phyloP scores from a whole-genome alignment of 2,797 vertebrate species.

The Darevskia mixta region DNA sequence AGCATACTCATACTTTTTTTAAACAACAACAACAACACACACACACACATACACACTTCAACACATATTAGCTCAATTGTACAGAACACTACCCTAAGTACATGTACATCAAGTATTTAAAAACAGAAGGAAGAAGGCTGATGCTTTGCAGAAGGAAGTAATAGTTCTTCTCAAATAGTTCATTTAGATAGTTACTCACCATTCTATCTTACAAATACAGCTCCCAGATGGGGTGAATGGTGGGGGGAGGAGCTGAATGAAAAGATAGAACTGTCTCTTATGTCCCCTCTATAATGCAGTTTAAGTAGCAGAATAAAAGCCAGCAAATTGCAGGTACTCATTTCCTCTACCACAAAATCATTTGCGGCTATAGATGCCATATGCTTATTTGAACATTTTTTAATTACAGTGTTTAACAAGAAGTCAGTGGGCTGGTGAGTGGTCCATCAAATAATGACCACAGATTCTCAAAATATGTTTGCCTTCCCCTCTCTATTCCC shows the following conservation, averaged over 20 bases:
- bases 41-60: not conserved
- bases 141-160: not conserved
- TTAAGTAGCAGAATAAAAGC: not conserved
- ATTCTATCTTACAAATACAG: not conserved
- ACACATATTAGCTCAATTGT: not conserved
- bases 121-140: not conserved
- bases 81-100: not conserved
- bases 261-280: not conserved
- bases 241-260: not conserved
- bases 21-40: too few species aligned
- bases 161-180: not conserved
- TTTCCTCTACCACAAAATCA: not conserved
- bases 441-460: not conserved
- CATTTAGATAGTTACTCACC: not conserved
- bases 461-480: not conserved
- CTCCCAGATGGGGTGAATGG: not conserved
- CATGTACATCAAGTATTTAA: not conserved
- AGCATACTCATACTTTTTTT: too few species aligned
- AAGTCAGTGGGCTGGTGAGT: not conserved
- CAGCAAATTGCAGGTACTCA: not conserved
- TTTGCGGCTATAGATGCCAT: not conserved
- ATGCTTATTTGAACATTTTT: not conserved
- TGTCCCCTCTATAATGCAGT: not conserved
- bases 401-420: not conserved
- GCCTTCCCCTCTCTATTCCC: not conserved